Evolutionary conservation across 2,888 invertebrate genomes (phyloP), one percentile per base, ranked within the genome.

Genomic region (Apeira syringaria): DNA sequence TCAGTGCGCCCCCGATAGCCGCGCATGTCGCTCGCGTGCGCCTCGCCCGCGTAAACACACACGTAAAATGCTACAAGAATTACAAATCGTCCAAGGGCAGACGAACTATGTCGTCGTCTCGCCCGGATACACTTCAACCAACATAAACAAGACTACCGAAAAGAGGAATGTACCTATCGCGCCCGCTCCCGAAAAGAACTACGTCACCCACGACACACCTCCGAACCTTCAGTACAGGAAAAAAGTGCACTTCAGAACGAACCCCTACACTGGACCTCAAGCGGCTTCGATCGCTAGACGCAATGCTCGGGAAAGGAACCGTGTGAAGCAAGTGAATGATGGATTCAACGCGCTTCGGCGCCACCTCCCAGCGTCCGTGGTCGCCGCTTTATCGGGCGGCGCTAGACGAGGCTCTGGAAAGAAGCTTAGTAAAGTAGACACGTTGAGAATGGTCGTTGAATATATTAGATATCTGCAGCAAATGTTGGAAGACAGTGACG

Each of bases 281-380:
- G 94, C 95, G 48, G 96, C 94, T 3, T 96, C 97, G 1, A 97
- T 98, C 26, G 97, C 96, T 0, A 90, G 98, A 40, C 92, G 98
- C 59, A 98, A 99, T 84, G 98, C 98, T 10, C 92, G 98, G 7
- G 98, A 98, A 85, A 91, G 98, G 53, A 98, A 98, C 77, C 94
- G 98, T 55, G 98, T 98, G 47, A 97, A 97, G 80, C 97, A 98
- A 92, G 97, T 97, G 71, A 97, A 97, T 87, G 96, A 97, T 76
- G 98, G 97, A 50, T 98, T 97, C 76, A 95, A 96, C 36, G 96
- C 96, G 28, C 90, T 98, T 5, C 92, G 97, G 25, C 95, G 96
- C 63, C 97, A 97, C 82, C 94, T 98, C 64, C 98, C 97, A 0
- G 93, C 95, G 41, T 93, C 93, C 12, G 94, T 96, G 2, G 94